Conservation (phyloP, 2,888 invertebrate species). For the Ellobium chinense region DNA sequence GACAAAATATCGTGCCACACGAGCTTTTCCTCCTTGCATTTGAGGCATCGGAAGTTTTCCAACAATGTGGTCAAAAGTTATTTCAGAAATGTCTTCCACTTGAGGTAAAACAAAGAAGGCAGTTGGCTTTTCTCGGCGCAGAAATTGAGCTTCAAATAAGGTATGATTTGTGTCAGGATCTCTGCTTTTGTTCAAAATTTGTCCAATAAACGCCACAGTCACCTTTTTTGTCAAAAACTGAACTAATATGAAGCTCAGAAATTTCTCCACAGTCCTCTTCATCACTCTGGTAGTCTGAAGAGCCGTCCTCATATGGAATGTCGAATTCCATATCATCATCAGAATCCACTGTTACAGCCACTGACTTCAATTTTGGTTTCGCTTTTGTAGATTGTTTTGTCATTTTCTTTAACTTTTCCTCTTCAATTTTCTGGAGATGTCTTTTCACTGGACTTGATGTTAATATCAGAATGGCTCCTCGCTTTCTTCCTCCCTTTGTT, state of each 20-base stretch:
- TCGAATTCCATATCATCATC: background rate
- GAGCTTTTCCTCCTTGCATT: background rate
- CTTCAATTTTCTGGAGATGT: background rate
- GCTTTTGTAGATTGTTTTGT: background rate
- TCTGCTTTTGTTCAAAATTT: background rate
- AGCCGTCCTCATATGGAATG: background rate
- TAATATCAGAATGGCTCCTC: background rate
- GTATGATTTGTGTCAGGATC: background rate
- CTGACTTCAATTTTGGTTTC: background rate
- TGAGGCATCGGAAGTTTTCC: background rate
- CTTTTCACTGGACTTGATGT: background rate
- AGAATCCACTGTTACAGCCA: background rate
- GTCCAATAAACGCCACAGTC: background rate
- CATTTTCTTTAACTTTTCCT: background rate
- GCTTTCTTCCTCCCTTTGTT: background rate
- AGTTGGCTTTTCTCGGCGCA: background rate
- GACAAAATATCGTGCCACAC: constrained; percentile 1
- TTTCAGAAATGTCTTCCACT: background rate
- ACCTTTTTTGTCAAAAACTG: background rate
- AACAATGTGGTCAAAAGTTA: background rate
- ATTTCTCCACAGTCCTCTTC: background rate
- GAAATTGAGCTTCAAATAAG: background rate
- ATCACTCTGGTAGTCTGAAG: background rate
- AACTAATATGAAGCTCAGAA: background rate
- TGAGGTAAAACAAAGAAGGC: background rate